These are phyloP conservation scores for Drosophila greeni DNA, from an alignment of 2,888 invertebrate genomes.

Conservation along the genomic window DNA sequence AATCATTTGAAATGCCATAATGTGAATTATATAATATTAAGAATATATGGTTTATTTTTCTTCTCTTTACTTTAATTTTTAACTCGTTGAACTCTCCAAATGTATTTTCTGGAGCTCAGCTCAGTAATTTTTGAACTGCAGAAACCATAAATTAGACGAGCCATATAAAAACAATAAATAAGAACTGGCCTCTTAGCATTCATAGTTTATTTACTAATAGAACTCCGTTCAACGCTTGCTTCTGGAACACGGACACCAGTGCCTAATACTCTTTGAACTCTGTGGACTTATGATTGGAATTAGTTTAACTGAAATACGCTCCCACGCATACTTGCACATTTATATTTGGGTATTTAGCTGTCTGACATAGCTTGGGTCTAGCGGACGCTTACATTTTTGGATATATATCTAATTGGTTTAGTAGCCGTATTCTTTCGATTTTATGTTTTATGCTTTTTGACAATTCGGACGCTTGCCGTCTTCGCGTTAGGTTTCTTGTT, in stretches of 20 bases:
- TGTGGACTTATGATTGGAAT: slow-evolving; percentile 24
- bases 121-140: background rate
- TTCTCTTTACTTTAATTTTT: slow-evolving; percentile 8
- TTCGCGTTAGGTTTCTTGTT: slow-evolving; percentile 24
- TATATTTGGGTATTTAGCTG: slow-evolving; percentile 27
- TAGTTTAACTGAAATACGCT: slow-evolving; percentile 4
- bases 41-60: background rate
- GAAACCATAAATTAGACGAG: background rate
- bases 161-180: background rate
- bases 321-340: slow-evolving; percentile 15
- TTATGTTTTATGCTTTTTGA: slow-evolving; percentile 9
- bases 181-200: background rate
- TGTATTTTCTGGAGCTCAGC: background rate
- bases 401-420: slow-evolving; percentile 58
- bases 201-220: background rate
- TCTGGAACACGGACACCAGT: slow-evolving; percentile 18
- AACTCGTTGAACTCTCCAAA: slow-evolving; percentile 8
- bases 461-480: slow-evolving; percentile 12
- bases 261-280: slow-evolving; percentile 39
- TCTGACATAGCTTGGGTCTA: slow-evolving; percentile 27
- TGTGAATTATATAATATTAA: background rate
- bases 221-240: slow-evolving; percentile 38
- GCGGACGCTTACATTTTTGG: slow-evolving; percentile 35
- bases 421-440: slow-evolving; percentile 18
- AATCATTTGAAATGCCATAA: background rate